Evolutionary conservation across 2,113 vertebrate genomes (phyloP), one percentile per base, ranked within the genome.

Genomic region (Martes martes): DNA sequence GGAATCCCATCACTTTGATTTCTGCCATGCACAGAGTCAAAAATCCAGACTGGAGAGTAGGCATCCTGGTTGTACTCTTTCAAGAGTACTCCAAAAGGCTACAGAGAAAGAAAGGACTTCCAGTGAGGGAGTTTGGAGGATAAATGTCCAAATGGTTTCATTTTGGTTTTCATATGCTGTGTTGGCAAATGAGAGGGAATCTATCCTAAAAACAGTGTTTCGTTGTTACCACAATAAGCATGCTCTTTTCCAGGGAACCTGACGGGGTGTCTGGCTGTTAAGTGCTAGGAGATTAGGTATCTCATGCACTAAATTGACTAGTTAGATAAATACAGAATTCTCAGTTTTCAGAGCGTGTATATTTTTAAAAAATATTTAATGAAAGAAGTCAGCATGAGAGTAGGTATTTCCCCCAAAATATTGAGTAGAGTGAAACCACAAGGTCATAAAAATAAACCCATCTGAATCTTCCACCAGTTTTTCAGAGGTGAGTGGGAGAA

Each of bases 401-500:
- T 85, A 97, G 96, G 96, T 96, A 98, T 98, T 97, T 96, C 91
- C 96, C 89, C 90, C 0, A 0, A 98, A 97, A 97, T 97, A 96
- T 57, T 92, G 84, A 95, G 81, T 36, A 88, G 69, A 97, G 24
- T 63, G 67, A 97, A 97, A 95, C 87, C 76, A 91, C 28, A 1
- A 91, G 95, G 94, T 98, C 96, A 96, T 96, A 96, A 97, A 98
- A 97, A 97, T 97, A 98, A 97, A 96, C 84, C 84, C 69, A 94
- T 85, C 76, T 82, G 84, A 83, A 55, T 96, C 89, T 92, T 97
- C 84, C 93, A 71, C 95, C 89, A 95, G 74, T 71, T 96, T 97
- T 97, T 87, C 83, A 61, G 88, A 97, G 95, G 69, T 96, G 92
- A 94, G 86, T 39, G 83, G 69, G 69, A 92, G 74, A 92, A 83